Evolutionary conservation across 1,140 invertebrate species (phyloP), one percentile per base, ranked within the genome.

Genomic region (Pygmarrhopalites habei): DNA sequence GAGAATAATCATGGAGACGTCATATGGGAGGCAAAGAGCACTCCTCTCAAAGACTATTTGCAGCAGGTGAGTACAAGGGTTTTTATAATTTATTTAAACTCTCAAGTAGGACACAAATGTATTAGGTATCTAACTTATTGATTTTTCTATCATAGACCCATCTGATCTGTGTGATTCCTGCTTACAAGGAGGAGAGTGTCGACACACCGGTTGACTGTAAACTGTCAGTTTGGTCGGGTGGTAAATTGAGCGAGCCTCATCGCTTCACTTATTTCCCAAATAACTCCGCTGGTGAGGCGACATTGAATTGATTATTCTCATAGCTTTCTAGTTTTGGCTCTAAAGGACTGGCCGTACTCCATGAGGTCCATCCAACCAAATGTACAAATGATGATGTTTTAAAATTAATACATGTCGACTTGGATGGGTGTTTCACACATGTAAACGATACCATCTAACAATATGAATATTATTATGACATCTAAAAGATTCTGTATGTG

Each of bases 221-320:
- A 47, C 76, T 95, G 72, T 85, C 85, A 69, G 88, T 94, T 28
- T 80, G 88, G 7, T 93, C 92, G 56, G 89, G 87, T 53, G 88
- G 88, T 63, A 92, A 92, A 78, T 84, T 83, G 55, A 92, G 90
- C 73, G 92, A 96, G 74, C 83, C 90, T 26, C 88, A 91, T 74
- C 80, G 80, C 35, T 93, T 96, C 79, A 81, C 85, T 64, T 97
- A 94, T 66, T 59, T 71, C 60, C 69, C 69, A 60, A 67, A 64
- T 52, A 51, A 25, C n/a, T 28, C 23, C 25, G 58, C 60, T 66
- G 69, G 69, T 71, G 64, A 71, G 69, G 58, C 32, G 52, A 58
- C 15, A 56, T 55, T 52, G 28, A 25, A 26, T 47, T 29, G 43
- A 57, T 51, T 44, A 57, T 19, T 26, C 19, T 60, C 26, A 58